Evolutionary conservation across 1,140 invertebrate genomes (phyloP).

Genomic region (Orius insidiosus): DNA sequence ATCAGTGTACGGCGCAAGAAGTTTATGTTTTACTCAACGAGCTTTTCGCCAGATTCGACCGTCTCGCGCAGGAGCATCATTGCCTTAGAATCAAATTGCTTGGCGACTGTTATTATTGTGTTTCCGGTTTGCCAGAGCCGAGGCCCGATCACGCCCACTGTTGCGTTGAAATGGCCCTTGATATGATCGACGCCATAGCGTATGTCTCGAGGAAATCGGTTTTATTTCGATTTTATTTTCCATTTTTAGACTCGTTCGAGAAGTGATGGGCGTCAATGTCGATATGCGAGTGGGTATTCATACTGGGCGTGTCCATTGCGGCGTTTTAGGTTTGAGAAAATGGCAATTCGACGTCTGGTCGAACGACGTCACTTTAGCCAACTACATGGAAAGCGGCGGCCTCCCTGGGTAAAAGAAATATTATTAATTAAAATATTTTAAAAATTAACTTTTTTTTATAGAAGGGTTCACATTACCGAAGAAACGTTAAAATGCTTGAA

Average conservation of each 20-base stretch:
- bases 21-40: slow-evolving; percentile 86
- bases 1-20: slow-evolving; percentile 90
- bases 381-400: slow-evolving; percentile 91
- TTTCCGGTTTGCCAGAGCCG: slow-evolving; percentile 73
- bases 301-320: slow-evolving; percentile 82
- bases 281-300: slow-evolving; percentile 94
- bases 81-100: slow-evolving; percentile 83
- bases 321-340: slow-evolving; percentile 77
- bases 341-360: slow-evolving; percentile 93
- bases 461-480: slow-evolving; percentile 85
- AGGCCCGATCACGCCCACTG: slow-evolving; percentile 80
- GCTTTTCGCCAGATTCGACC: slow-evolving; percentile 90
- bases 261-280: slow-evolving; percentile 77
- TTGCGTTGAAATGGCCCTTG: slow-evolving; percentile 88
- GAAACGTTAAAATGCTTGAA: slow-evolving; percentile 73
- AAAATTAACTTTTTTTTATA: slow-evolving; percentile 25
- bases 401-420: slow-evolving; percentile 61
- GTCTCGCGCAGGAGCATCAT: slow-evolving; percentile 75
- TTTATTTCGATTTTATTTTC: too few relatives aligned
- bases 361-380: slow-evolving; percentile 87
- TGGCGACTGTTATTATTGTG: slow-evolving; percentile 91
- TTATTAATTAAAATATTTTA: background rate
- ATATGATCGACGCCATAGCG: slow-evolving; percentile 94
- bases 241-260: slow-evolving; percentile 56
- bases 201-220: slow-evolving; percentile 46